These are phyloP conservation scores for Ceratotherium simum DNA, from an alignment of 2,113 vertebrate genomes.

Conservation along the genomic window DNA sequence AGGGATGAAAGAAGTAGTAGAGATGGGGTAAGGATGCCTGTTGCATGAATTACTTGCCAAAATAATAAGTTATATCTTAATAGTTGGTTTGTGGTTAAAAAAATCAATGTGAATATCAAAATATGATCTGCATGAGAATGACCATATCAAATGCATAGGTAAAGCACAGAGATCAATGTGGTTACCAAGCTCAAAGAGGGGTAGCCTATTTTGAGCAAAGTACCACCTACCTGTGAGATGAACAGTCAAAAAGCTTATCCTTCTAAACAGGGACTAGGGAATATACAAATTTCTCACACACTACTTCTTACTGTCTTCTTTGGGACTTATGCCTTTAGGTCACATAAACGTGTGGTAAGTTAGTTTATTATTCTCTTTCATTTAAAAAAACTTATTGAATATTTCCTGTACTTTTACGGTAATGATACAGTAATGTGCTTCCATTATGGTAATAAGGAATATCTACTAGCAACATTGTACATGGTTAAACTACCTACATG, in stretches of 20 bases:
- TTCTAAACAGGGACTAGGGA: background rate
- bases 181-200: background rate
- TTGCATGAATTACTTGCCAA: background rate
- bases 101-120: conserved; percentile 59
- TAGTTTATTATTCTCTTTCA: conserved; percentile 23
- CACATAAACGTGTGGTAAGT: background rate
- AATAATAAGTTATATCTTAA: background rate
- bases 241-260: conserved; percentile 25
- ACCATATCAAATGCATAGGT: background rate
- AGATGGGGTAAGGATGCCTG: background rate
- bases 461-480: background rate
- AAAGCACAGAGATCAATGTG: background rate
- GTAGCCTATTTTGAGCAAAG: background rate
- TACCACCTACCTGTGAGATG: background rate
- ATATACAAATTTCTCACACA: background rate
- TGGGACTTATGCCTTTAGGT: background rate
- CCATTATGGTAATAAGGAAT: background rate
- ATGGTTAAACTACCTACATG: conserved; percentile 2
- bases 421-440: background rate
- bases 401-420: background rate
- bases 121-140: background rate
- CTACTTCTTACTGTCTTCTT: background rate
- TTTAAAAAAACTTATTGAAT: conserved; percentile 31
- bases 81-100: background rate
- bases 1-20: background rate